Conservation (phyloP, 2,113 vertebrate species). For the Phalacrocorax brasilianus region DNA sequence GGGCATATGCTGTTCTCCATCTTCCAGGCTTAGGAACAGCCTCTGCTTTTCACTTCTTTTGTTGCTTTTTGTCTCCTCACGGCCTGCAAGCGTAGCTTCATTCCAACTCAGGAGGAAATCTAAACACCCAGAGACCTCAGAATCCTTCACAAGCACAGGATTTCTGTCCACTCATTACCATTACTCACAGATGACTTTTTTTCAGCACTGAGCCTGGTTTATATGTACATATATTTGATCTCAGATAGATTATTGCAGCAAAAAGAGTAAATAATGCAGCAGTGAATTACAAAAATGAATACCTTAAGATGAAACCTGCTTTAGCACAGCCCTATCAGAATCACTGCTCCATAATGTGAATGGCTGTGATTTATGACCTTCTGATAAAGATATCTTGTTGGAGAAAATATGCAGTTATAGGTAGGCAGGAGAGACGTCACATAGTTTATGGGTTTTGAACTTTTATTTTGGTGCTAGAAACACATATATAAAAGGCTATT, state of each 20-base stretch:
- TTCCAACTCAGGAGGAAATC: neutral
- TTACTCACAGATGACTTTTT: neutral
- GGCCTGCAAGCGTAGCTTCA: neutral
- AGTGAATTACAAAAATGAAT: neutral
- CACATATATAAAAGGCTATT: neutral
- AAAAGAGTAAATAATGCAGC: constrained; percentile 6
- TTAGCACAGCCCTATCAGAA: neutral
- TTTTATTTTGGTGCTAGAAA: constrained; percentile 13
- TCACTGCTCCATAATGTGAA: neutral
- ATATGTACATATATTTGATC: constrained; percentile 4
- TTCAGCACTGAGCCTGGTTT: neutral
- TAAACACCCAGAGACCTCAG: neutral
- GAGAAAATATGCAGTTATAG: constrained; percentile 9
- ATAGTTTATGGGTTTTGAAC: neutral
- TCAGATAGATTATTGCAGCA: neutral
- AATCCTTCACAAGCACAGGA: neutral
- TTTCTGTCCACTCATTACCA: neutral
- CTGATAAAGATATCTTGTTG: constrained; percentile 23
- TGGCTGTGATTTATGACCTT: constrained; percentile 44
- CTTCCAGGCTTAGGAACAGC: neutral
- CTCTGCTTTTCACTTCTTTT: neutral
- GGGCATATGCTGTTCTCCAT: neutral
- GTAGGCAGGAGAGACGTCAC: neutral
- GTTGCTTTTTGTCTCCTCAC: neutral
- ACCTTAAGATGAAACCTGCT: neutral